These are phyloP conservation scores for Charadrius vociferus DNA, from an alignment of 2,113 vertebrate species.

Conservation along the genomic window DNA sequence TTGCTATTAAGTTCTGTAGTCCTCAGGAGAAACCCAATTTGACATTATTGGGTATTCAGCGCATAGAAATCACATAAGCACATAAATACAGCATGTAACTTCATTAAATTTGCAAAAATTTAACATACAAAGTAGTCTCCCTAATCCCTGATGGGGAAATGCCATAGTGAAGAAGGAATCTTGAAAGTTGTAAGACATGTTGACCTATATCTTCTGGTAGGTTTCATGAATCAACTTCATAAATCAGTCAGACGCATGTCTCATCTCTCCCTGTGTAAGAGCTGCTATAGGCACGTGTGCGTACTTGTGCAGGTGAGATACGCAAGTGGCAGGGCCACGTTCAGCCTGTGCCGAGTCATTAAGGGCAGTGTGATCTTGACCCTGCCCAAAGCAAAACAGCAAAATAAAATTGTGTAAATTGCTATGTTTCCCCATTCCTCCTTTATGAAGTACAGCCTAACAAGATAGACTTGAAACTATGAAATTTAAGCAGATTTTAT, in stretches of 20 bases:
- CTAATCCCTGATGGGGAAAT: neutral
- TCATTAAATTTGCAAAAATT: neutral
- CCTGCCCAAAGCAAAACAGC: neutral
- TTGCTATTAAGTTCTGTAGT: neutral
- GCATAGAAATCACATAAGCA: neutral
- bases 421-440: neutral
- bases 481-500: neutral
- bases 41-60: neutral
- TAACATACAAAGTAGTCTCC: neutral
- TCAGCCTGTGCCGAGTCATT: neutral
- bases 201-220: neutral
- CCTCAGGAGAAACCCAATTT: neutral
- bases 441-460: neutral
- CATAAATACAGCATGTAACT: neutral
- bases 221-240: neutral
- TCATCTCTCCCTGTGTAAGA: neutral
- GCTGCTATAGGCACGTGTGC: neutral
- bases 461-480: neutral
- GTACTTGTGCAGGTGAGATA: neutral
- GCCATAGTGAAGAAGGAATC: neutral
- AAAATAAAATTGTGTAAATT: neutral
- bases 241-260: neutral
- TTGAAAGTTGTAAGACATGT: neutral
- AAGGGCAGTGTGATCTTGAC: neutral
- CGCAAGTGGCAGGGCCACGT: accelerated